Evolutionary conservation across 2,113 vertebrate species (phyloP), one percentile per base, ranked within the genome.

Genomic region (Cathartes aura): DNA sequence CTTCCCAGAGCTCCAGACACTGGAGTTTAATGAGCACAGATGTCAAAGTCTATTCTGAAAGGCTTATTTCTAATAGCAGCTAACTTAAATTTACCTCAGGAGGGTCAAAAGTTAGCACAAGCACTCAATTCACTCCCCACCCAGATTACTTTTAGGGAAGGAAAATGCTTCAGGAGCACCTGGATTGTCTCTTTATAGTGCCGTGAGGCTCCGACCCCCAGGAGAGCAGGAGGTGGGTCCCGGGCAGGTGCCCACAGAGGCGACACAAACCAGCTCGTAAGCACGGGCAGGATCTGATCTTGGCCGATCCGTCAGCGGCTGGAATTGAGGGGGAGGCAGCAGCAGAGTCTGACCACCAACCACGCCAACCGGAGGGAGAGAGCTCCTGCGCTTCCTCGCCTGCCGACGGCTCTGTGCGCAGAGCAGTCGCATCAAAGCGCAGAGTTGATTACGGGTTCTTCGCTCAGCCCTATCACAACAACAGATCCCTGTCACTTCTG

Each of bases 151-250:
- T 23, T 34, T 27, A 36, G 34, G 24, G 53, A 62, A 68, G 75
- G 42, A 85, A 76, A 56, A 76, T 3, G 3, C 38, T 38, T 38
- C 30, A 59, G 67, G 40, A 80, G 42, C 36, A 16, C 27, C 32
- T 17, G 53, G 55, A 52, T 30, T 7, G 4, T 23, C n/a, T n/a
- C 71, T 52, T 34, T 4, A 7, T 0, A 15, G 22, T 2, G 3
- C 48, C 2, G 3, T 0, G 6, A 56, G 70, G 47, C 55, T 78
- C 38, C 2, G 3, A 19, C 11, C 20, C 13, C 8, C 8, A 10
- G 60, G 22, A 59, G 18, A 71, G 63, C 50, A 2, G 80, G 58
- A n/a, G 29, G 21, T 9, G 23, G 64, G 52, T 20, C 58, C 29
- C 8, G 63, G 56, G 38, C 43, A 26, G 30, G n/a, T 21, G 27